These are phyloP conservation scores for Sparus aurata DNA, from an alignment of 2,797 vertebrate genomes.

Conservation along the genomic window DNA sequence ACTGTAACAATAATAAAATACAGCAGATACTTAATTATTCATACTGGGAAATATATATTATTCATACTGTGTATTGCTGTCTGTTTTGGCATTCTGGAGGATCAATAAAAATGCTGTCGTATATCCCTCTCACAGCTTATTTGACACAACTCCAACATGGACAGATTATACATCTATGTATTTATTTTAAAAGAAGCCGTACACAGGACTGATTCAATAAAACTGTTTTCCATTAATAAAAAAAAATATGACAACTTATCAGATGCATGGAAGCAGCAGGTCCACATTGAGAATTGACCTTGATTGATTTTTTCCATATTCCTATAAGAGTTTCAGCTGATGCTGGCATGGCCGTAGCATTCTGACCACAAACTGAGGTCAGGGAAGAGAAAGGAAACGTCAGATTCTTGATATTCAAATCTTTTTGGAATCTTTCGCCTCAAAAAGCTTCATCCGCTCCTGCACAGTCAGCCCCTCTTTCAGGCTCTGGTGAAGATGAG, in stretches of 20 bases:
- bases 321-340: constrained; percentile 36
- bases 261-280: constrained; percentile 59
- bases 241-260: constrained; percentile 40
- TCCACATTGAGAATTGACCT: constrained; percentile 45
- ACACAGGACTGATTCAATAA: constrained; percentile 60
- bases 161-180: constrained; percentile 52
- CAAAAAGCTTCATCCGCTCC: constrained; percentile 98
- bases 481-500: constrained; percentile 89
- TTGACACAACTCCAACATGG: constrained; percentile 60
- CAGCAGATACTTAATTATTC: constrained; percentile 79
- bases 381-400: constrained; percentile 28
- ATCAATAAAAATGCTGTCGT: constrained; percentile 66
- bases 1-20: constrained; percentile 82
- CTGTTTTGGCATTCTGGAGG: constrained; percentile 78
- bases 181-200: constrained; percentile 35
- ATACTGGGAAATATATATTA: constrained; percentile 78
- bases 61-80: constrained; percentile 74
- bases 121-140: constrained; percentile 69
- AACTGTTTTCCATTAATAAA: constrained; percentile 35
- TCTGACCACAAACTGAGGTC: constrained; percentile 31
- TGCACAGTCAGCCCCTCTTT: constrained; percentile 99
- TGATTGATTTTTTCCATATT: constrained; percentile 17
- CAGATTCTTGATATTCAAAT: constrained; percentile 81
- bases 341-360: constrained; percentile 35
- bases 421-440: constrained; percentile 96